Percentiles rank a stretch among this genome's conserved stretches.
phyloP scores from a whole-genome alignment of 2,888 invertebrate species.

The Trypoxylon attenuatum region DNA sequence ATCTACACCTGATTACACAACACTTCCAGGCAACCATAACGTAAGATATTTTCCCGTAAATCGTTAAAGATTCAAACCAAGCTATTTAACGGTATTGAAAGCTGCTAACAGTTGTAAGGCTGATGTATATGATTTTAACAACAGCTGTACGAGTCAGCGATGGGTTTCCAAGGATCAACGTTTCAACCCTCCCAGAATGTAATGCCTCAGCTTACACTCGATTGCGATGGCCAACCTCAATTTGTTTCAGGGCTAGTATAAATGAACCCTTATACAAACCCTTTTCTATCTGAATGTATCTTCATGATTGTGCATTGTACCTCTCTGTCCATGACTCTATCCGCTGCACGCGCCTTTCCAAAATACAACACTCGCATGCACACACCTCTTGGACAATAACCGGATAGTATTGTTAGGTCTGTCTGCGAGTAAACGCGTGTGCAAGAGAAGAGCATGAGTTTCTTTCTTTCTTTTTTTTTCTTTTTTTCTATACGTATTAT shows the following conservation, averaged over 20 bases:
- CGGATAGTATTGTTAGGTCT: constrained; percentile 55
- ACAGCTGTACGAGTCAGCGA: constrained; percentile 80
- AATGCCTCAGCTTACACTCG: constrained; percentile 76
- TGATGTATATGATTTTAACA: constrained; percentile 45
- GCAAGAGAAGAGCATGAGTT: constrained; percentile 28
- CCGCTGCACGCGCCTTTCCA: constrained; percentile 47
- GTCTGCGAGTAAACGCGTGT: constrained; percentile 53
- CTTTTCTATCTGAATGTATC: constrained; percentile 57
- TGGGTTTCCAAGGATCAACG: constrained; percentile 79
- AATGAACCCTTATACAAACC: constrained; percentile 47
- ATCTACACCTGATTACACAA: constrained; percentile 74
- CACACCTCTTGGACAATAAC: constrained; percentile 72
- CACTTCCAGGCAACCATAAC: constrained; percentile 77
- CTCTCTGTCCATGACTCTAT: constrained; percentile 56
- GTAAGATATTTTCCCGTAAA: constrained; percentile 65
- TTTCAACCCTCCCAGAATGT: constrained; percentile 72
- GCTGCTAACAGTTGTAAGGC: background rate
- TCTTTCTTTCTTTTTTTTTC: no score
- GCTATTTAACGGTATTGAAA: background rate
- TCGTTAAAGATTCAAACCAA: background rate
- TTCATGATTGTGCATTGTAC: constrained; percentile 59
- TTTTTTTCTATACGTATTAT: no score
- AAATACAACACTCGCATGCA: constrained; percentile 57
- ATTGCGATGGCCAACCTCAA: constrained; percentile 78
- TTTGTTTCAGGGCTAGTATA: constrained; percentile 79